Conservation (phyloP, 92 coral and sea anemone species). For the Bergia puertoricense region DNA sequence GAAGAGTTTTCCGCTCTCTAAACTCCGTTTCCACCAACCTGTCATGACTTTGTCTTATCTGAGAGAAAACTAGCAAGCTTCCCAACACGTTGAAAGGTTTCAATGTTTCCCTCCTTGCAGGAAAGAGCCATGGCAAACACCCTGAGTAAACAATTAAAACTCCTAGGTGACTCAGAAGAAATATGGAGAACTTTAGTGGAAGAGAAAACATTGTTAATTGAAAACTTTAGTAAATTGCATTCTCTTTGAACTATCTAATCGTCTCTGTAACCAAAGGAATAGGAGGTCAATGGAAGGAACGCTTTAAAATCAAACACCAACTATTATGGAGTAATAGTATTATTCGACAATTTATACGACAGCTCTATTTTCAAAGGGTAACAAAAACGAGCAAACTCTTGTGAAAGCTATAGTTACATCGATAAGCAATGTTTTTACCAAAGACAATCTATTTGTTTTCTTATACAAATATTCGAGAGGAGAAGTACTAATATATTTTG, state of each 20-base stretch:
- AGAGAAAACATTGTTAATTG: slow-evolving; percentile 46
- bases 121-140: background rate
- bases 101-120: background rate
- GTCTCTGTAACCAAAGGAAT: slow-evolving; percentile 74
- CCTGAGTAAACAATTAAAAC: background rate
- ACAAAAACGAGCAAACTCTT: slow-evolving; percentile 6
- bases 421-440: slow-evolving; percentile 41
- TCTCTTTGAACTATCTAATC: slow-evolving; percentile 64
- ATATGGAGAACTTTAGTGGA: slow-evolving; percentile 12
- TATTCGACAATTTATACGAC: slow-evolving; percentile 3
- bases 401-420: background rate
- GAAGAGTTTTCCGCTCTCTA: background rate
- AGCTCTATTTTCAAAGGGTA: slow-evolving; percentile 9
- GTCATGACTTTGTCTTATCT: background rate
- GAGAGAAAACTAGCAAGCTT: background rate
- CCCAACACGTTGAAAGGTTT: background rate
- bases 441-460: slow-evolving; percentile 66
- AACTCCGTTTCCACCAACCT: background rate
- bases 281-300: slow-evolving; percentile 54
- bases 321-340: background rate
- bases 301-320: slow-evolving; percentile 40
- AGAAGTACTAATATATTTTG: slow-evolving; percentile 60
- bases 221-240: slow-evolving; percentile 61
- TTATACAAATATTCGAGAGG: slow-evolving; percentile 59
- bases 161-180: background rate